Evolutionary conservation across 2,888 invertebrate genomes (phyloP).

Genomic region (Aleiodes testaceus): DNA sequence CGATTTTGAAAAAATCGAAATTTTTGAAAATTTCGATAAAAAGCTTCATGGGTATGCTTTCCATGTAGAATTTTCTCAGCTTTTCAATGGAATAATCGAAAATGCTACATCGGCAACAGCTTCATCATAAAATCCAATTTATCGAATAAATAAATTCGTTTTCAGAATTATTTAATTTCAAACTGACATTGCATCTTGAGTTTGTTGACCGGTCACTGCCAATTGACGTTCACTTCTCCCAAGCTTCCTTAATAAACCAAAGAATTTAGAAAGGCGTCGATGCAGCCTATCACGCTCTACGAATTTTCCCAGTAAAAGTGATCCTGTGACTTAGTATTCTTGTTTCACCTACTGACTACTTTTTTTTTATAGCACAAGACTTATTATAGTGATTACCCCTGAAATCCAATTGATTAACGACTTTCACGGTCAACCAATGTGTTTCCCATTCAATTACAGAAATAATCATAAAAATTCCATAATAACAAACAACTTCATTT

Average conservation of each 20-base stretch:
- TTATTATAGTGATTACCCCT: conserved; percentile 23
- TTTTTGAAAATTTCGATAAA: neutral
- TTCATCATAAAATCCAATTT: no score
- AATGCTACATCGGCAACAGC: no score
- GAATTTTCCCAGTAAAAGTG: conserved; percentile 67
- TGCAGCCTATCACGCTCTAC: conserved; percentile 21
- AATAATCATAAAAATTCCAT: neutral
- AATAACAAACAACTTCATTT: no score
- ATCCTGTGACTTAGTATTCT: conserved; percentile 50
- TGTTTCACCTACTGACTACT: conserved; percentile 21
- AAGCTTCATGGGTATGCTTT: neutral
- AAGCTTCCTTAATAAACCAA: conserved; percentile 61
- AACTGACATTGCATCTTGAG: conserved; percentile 9
- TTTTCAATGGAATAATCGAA: no score
- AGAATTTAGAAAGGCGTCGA: conserved; percentile 66
- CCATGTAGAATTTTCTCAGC: neutral
- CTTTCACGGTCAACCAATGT: neutral
- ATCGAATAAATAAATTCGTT: no score
- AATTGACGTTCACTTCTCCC: conserved; percentile 58
- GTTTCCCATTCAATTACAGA: no score
- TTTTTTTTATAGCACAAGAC: neutral
- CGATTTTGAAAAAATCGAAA: neutral
- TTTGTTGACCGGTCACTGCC: conserved; percentile 1
- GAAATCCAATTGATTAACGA: conserved; percentile 6
- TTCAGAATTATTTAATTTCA: neutral